These are phyloP conservation scores for Heliconius hewitsoni DNA, from an alignment of 1,140 invertebrate genomes.

Conservation along the genomic window DNA sequence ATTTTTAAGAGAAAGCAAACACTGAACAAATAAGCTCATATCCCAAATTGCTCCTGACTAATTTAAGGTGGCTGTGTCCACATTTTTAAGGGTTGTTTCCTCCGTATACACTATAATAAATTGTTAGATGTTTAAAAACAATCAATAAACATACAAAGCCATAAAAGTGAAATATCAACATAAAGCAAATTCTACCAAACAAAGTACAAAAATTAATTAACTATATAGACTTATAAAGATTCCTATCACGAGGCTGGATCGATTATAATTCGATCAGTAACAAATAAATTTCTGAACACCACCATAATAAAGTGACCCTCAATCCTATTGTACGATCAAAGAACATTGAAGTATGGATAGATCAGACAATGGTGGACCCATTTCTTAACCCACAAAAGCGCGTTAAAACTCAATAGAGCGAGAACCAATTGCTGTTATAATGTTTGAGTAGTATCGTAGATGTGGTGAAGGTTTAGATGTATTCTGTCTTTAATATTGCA, in stretches of 20 bases:
- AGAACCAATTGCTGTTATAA: conserved; percentile 54
- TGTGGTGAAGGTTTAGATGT: background rate
- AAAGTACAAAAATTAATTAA: conserved; percentile 49
- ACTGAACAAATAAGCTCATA: too few relatives aligned
- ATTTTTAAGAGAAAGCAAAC: too few relatives aligned
- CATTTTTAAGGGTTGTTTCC: too few relatives aligned
- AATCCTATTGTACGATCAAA: conserved; percentile 50
- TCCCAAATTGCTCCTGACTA: too few relatives aligned
- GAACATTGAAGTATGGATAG: conserved; percentile 28
- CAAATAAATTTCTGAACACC: conserved; percentile 64
- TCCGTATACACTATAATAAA: too few relatives aligned
- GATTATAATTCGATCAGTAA: conserved; percentile 72
- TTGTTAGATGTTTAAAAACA: too few relatives aligned
- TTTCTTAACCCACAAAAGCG: conserved; percentile 73
- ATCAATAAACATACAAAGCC: background rate
- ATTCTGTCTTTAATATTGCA: background rate
- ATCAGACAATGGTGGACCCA: conserved; percentile 56
- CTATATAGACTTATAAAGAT: conserved; percentile 49
- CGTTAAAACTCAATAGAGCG: conserved; percentile 74
- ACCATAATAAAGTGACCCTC: conserved; percentile 50
- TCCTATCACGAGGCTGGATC: conserved; percentile 59
- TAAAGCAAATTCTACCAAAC: conserved; percentile 13
- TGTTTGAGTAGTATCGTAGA: conserved; percentile 39
- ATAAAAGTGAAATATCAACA: background rate
- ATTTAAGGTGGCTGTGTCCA: too few relatives aligned